Conservation (phyloP, 2,888 invertebrate species). For the Drosophila rellima region DNA sequence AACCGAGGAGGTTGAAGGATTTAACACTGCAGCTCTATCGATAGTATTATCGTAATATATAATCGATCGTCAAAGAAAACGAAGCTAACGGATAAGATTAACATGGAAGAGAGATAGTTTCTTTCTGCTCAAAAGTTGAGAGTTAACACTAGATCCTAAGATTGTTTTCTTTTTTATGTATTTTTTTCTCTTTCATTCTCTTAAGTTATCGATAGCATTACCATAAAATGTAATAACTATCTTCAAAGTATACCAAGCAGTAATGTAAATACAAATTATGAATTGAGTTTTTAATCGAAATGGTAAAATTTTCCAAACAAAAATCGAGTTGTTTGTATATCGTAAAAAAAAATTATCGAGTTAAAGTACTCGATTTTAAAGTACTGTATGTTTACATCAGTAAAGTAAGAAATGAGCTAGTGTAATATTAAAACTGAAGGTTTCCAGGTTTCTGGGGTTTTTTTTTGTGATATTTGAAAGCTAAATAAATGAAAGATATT, state of each 20-base stretch:
- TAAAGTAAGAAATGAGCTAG: neutral
- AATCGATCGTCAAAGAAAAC: neutral
- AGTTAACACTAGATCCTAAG: neutral
- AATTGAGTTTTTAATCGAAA: too few relatives aligned
- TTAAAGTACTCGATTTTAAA: too few relatives aligned
- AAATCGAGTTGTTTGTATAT: too few relatives aligned
- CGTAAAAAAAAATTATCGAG: too few relatives aligned
- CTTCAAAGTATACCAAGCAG: neutral
- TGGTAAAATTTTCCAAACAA: too few relatives aligned
- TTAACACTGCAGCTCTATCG: too few relatives aligned
- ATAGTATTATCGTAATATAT: neutral
- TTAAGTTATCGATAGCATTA: neutral
- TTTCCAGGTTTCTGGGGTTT: neutral
- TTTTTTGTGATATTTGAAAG: conserved; percentile 11
- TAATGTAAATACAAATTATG: too few relatives aligned
- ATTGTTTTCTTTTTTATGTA: neutral
- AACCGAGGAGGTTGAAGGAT: neutral
- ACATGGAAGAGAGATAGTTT: neutral
- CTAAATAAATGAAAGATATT: conserved; percentile 5
- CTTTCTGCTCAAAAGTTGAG: neutral
- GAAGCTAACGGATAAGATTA: neutral
- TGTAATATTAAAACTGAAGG: neutral
- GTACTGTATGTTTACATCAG: too few relatives aligned
- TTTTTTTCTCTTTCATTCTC: too few relatives aligned
- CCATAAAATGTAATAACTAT: neutral